Base-by-base conservation (phyloP, 1,140 invertebrate genomes). In the Conus betulinus region DNA sequence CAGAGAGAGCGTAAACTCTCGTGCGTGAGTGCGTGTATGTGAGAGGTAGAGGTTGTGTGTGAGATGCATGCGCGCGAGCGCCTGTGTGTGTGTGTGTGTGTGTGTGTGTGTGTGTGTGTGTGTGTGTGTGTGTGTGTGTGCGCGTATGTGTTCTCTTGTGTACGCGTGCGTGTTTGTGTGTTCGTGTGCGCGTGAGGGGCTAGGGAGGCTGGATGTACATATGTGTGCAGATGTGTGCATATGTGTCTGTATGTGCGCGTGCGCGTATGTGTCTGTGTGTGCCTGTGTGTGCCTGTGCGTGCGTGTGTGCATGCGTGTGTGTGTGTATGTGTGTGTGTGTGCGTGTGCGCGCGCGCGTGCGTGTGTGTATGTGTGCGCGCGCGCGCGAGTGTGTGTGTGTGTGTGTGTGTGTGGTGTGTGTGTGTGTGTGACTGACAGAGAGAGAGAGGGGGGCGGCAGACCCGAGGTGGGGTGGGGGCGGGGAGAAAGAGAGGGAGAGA, bases 61-160 rank as follows among this genome's bases (percentile, higher is more conserved):
- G 55, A 57, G 55, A 7, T 13, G 13, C 55, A 57, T 13, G 13
- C 55, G 6, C 13, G 13, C 55, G 6, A 71, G 17, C 8, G 67
- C 67, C 13, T n/a, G n/a, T n/a, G n/a, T n/a, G n/a, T n/a, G n/a
- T n/a, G n/a, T 39, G 25, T 27, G 15, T 78, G 25, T 39, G 17
- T 39, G 25, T 78, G 76, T 78, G 76, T 78, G 76, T 78, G 76
- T 78, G 76, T 78, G 76, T 78, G 76, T 78, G 76, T 78, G 15
- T 78, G 76, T 78, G 76, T 39, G 76, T 78, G 76, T 78, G 76
- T 27, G 76, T 78, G 25, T 39, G 76, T 39, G 76, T 78, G 76
- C 20, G 25, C 20, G 76, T 78, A 25, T 78, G 76, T 39, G 76
- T 39, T 8, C 20, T 15, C 39, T 8, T 78, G 25, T 78, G 76